Percentiles rank a stretch among this genome's conserved stretches.
Evolutionary conservation across 2,797 vertebrate species (phyloP).

Genomic region (Nothura maculosa): DNA sequence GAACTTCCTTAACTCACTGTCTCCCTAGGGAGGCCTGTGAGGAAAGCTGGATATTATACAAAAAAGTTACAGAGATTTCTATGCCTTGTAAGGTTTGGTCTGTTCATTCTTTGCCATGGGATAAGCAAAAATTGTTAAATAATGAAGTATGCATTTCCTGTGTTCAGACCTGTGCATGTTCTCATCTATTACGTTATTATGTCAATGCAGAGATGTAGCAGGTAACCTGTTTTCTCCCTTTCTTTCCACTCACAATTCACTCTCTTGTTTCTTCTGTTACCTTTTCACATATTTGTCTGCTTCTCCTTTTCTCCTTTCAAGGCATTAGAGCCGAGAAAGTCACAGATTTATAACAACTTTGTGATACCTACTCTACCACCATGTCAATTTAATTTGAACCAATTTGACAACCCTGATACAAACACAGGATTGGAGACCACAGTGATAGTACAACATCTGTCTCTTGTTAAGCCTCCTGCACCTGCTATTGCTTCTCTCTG

Average conservation of each 20-base stretch:
- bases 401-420: slow-evolving; percentile 78
- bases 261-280: neutral
- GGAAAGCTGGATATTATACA: neutral
- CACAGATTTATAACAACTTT: slow-evolving; percentile 59
- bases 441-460: slow-evolving; percentile 43
- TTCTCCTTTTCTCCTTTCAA: slow-evolving; percentile 23
- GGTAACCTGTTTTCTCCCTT: accelerated
- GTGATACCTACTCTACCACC: slow-evolving; percentile 52
- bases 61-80: neutral
- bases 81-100: neutral
- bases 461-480: slow-evolving; percentile 75
- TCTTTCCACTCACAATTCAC: neutral
- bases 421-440: slow-evolving; percentile 60
- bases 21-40: accelerated
- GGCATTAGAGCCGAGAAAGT: slow-evolving; percentile 51
- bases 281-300: neutral
- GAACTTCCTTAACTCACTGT: neutral
- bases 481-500: slow-evolving; percentile 72
- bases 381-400: slow-evolving; percentile 82
- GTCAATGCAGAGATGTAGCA: neutral
- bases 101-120: neutral
- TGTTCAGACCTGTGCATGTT: neutral
- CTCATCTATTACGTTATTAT: neutral
- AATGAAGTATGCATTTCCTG: neutral
- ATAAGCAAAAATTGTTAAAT: neutral